phyloP scores from a whole-genome alignment of 2,113 vertebrate genomes.

The Pipra filicauda region DNA sequence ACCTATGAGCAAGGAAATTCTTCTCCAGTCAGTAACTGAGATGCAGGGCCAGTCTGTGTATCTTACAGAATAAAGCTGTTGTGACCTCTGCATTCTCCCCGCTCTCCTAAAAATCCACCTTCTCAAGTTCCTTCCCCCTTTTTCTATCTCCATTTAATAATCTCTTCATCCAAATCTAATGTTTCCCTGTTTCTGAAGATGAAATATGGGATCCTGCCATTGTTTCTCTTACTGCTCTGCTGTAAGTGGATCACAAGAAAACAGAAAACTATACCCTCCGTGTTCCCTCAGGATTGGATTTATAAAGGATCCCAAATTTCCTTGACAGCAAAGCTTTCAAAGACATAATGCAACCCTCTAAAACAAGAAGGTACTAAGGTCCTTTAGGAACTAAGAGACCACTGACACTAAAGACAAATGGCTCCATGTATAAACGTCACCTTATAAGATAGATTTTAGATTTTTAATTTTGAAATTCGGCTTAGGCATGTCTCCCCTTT shows the following conservation, averaged over 20 bases:
- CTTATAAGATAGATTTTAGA: not conserved
- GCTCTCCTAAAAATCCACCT: not conserved
- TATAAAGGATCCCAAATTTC: not conserved
- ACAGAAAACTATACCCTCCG: not conserved
- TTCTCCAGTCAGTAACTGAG: not conserved
- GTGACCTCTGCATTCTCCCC: not conserved
- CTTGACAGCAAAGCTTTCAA: not conserved
- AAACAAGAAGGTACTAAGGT: not conserved
- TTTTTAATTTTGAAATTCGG: not conserved
- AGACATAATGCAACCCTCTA: not conserved
- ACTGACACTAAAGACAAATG: not conserved
- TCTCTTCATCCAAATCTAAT: not conserved
- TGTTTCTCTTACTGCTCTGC: not conserved
- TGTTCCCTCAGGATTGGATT: not conserved
- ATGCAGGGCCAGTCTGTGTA: not conserved
- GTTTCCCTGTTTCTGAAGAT: not conserved
- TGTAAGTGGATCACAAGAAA: not conserved
- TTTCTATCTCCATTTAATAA: not conserved
- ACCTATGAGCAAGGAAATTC: not conserved
- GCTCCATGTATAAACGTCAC: not conserved
- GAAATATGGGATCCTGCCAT: not conserved
- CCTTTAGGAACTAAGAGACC: not conserved
- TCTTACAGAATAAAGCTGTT: not conserved
- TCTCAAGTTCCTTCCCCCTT: not conserved
- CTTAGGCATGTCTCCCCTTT: not conserved